Percentiles rank a stretch among this genome's conserved stretches.
These are phyloP conservation scores for Botia kubotai DNA, from an alignment of 2,797 vertebrate genomes.

Conservation along the genomic window DNA sequence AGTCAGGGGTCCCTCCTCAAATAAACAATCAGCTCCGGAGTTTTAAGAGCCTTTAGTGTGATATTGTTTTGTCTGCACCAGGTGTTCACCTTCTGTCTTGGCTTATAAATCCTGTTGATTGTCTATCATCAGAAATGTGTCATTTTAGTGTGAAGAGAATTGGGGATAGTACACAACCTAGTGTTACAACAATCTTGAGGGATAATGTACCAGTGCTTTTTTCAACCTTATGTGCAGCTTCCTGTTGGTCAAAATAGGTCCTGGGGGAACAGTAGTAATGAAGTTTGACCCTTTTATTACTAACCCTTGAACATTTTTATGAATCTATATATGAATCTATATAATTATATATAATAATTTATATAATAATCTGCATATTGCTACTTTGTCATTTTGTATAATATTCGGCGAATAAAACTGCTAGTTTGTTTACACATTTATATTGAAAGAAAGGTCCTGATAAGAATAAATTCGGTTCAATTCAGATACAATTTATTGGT, in stretches of 20 bases:
- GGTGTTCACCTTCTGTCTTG: slow-evolving; percentile 6
- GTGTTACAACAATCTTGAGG: neutral
- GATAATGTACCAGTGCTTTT: neutral
- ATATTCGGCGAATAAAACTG: no score
- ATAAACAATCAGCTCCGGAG: neutral
- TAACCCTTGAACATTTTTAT: no score
- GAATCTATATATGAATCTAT: no score
- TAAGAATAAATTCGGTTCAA: slow-evolving; percentile 7
- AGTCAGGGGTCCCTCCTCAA: neutral
- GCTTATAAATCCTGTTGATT: neutral
- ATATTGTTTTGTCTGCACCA: neutral
- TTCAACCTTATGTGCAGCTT: neutral
- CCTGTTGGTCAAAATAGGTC: neutral
- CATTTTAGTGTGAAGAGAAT: neutral
- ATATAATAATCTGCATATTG: no score
- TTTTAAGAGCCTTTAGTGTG: neutral
- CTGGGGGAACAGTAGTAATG: no score
- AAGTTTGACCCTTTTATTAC: no score
- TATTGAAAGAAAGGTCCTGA: neutral
- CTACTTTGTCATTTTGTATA: no score
- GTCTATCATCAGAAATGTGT: slow-evolving; percentile 12
- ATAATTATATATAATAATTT: no score
- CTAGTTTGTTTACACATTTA: neutral
- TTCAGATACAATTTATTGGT: neutral
- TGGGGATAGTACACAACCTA: neutral